phyloP scores from a whole-genome alignment of 2,797 vertebrate genomes.

The Astyanax mexicanus region DNA sequence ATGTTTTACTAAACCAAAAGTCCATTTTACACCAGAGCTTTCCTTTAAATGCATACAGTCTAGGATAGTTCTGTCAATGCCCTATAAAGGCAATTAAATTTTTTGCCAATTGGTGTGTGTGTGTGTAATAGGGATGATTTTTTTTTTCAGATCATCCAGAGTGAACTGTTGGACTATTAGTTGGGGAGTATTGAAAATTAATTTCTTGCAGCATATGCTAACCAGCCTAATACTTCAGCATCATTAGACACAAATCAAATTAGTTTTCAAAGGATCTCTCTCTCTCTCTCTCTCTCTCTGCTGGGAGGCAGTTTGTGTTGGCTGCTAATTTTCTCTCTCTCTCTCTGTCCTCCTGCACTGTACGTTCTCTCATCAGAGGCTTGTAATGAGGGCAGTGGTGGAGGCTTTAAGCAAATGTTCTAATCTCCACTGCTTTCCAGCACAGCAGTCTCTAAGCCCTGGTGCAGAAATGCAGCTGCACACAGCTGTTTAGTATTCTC shows the following conservation, averaged over 20 bases:
- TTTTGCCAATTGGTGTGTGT: neutral
- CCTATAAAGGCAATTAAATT: no score
- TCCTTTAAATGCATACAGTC: no score
- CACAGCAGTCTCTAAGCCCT: neutral
- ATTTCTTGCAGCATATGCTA: constrained; percentile 47
- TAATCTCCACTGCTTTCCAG: neutral
- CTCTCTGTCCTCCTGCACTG: neutral
- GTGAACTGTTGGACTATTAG: constrained; percentile 4
- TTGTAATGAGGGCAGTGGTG: constrained; percentile 14
- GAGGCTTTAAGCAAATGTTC: neutral
- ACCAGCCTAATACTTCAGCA: constrained; percentile 51
- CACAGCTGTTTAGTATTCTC: neutral
- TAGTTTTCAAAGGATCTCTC: constrained; percentile 42
- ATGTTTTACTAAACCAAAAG: no score
- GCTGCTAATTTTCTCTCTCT: neutral
- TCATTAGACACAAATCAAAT: constrained; percentile 60
- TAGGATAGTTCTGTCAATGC: no score
- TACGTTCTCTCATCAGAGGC: constrained; percentile 19
- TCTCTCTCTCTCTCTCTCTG: neutral
- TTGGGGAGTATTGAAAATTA: constrained; percentile 35
- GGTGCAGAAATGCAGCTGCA: neutral
- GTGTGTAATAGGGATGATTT: neutral
- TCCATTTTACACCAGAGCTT: no score
- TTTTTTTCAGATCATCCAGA: neutral
- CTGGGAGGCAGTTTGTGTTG: neutral